phyloP scores from a whole-genome alignment of 2,113 vertebrate species.

The Sylvicapra grimmia region DNA sequence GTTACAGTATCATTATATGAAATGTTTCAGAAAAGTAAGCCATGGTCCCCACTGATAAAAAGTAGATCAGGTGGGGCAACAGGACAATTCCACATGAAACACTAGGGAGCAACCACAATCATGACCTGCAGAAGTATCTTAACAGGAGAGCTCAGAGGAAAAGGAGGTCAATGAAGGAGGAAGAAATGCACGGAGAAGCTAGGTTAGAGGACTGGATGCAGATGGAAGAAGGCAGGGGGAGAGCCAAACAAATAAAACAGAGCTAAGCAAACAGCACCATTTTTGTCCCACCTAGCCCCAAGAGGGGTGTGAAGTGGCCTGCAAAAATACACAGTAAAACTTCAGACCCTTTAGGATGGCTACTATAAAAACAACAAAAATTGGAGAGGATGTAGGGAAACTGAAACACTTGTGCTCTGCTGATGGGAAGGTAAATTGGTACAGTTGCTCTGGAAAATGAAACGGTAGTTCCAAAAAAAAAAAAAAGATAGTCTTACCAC shows the following conservation, averaged over 20 bases:
- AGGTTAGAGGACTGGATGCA: not conserved
- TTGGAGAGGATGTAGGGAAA: not conserved
- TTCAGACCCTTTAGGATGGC: not conserved
- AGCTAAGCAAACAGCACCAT: not conserved
- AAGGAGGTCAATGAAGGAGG: not conserved
- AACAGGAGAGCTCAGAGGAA: not conserved
- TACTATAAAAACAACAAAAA: not conserved
- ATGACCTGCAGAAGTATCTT: not conserved
- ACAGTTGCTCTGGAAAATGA: not conserved
- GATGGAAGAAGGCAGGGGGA: not conserved
- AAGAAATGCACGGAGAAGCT: not conserved
- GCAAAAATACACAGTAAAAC: not conserved
- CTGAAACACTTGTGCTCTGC: not conserved
- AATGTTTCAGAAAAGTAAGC: not conserved
- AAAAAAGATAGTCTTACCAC: not conserved
- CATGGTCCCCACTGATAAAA: not conserved
- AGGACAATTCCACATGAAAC: not conserved
- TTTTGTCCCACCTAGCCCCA: not conserved
- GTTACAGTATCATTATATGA: not conserved
- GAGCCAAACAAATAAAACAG: not conserved
- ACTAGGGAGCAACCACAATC: not conserved
- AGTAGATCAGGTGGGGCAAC: not conserved
- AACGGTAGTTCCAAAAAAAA: not conserved
- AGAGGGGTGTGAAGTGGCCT: slow-evolving; percentile 6
- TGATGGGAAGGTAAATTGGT: not conserved